Evolutionary conservation across 2,113 vertebrate species (phyloP), one percentile per base, ranked within the genome.

Genomic region (Clupea harengus): DNA sequence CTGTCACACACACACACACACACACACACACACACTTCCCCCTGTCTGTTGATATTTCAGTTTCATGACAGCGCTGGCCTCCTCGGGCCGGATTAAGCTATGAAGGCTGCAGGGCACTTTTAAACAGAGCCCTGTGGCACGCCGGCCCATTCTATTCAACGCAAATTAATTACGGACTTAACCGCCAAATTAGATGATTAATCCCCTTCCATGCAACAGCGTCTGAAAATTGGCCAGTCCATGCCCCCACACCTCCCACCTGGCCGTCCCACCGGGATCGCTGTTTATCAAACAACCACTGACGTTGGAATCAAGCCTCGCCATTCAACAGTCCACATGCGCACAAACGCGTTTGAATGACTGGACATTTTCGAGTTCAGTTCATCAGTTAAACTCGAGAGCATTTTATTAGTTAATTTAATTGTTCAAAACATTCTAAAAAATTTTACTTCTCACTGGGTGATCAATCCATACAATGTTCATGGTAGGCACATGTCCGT

Each of bases 151-250:
- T 78, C 17, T 78, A 15, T 9, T 11, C 25, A 22, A 78, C 28
- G 17, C 32, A 78, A 78, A 78, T 78, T 78, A 78, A 78, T 78
- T 78, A 78, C 72, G 72, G 72, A 78, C 32, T 32, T 78, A 78
- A 78, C 25, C 72, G 6, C 28, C 72, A 78, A 78, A 78, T 78
- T 78, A 78, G 32, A 78, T 39, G 72, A 78, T 78, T 78, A 78
- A 78, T 78, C 25, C 72, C 25, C 72, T 32, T 39, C 10, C 25
- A 11, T 32, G 28, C 11, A 15, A 32, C 28, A 32, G 28, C 32
- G 28, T 39, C 10, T 78, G 72, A 78, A 78, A 15, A 39, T 13
- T 11, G 72, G 25, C 32, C 72, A 44, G 72, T 13, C 72, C 54
- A 57, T 57, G 18, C 52, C 52, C 9, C 18, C 17, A 22, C 54